These are phyloP conservation scores for Oxyura jamaicensis DNA, from an alignment of 2,113 vertebrate species.

Conservation along the genomic window DNA sequence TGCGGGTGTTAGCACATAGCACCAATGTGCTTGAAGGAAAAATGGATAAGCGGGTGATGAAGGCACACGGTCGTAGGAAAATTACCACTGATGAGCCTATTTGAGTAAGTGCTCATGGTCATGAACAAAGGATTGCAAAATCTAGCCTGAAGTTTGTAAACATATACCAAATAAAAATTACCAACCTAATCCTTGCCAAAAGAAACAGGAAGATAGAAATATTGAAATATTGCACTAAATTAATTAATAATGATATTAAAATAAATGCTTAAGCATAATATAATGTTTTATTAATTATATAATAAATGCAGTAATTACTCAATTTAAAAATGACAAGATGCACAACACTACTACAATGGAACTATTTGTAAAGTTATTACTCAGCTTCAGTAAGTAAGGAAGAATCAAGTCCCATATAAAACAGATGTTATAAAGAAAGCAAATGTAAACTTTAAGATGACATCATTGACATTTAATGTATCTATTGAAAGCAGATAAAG, in stretches of 20 bases:
- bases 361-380: background rate
- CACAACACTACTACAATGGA: background rate
- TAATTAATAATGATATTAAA: conserved; percentile 4
- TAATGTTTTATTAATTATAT: conserved; percentile 16
- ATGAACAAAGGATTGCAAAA: conserved; percentile 30
- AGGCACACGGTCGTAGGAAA: background rate
- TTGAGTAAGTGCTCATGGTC: background rate
- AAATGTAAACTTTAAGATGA: background rate
- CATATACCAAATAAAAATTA: conserved; percentile 25
- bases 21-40: conserved; percentile 12
- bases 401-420: background rate
- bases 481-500: background rate
- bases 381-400: background rate
- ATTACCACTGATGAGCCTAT: conserved; percentile 7
- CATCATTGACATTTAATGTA: background rate
- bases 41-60: background rate
- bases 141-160: conserved; percentile 46
- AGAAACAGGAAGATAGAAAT: background rate
- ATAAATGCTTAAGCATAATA: background rate
- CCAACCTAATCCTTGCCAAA: background rate
- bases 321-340: background rate
- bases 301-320: background rate
- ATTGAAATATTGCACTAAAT: background rate
- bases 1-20: background rate
- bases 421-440: background rate